Conservation (phyloP, 2,113 vertebrate genomes). For the Platysteira castanea region DNA sequence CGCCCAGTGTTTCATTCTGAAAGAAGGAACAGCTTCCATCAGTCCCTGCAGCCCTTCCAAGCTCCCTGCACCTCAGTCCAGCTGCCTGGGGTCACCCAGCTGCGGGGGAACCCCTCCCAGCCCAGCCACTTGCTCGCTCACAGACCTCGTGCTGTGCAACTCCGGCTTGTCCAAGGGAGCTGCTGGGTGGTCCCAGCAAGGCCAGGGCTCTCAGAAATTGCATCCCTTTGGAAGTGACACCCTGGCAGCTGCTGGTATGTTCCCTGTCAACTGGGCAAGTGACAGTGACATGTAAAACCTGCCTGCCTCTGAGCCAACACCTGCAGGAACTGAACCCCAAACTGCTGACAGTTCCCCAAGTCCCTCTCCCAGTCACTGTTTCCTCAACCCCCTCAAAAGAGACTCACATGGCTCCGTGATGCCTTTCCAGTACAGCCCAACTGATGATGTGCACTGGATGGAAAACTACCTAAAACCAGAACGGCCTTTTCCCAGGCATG, state of each 20-base stretch:
- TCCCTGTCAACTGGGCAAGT: not conserved
- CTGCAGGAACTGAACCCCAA: not conserved
- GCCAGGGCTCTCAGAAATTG: not conserved
- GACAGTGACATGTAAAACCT: not conserved
- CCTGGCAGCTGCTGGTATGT: not conserved
- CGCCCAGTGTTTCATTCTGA: not conserved
- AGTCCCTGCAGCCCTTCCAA: not conserved
- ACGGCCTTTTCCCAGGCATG: not conserved
- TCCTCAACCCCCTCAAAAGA: not conserved
- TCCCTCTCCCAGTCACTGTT: not conserved
- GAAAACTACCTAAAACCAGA: not conserved
- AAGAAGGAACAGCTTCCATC: not conserved
- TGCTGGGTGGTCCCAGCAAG: not conserved
- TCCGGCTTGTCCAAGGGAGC: rapidly evolving
- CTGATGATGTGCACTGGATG: not conserved
- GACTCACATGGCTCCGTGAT: rapidly evolving
- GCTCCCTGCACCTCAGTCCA: not conserved
- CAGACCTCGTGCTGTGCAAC: rapidly evolving
- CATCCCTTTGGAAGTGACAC: not conserved
- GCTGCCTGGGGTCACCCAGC: not conserved
- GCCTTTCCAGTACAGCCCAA: not conserved
- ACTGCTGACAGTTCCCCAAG: not conserved
- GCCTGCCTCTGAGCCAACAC: not conserved
- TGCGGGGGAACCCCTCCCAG: not conserved
- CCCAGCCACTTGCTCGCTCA: not conserved